phyloP scores from a whole-genome alignment of 2,888 invertebrate genomes.

The Deilephila elpenor region DNA sequence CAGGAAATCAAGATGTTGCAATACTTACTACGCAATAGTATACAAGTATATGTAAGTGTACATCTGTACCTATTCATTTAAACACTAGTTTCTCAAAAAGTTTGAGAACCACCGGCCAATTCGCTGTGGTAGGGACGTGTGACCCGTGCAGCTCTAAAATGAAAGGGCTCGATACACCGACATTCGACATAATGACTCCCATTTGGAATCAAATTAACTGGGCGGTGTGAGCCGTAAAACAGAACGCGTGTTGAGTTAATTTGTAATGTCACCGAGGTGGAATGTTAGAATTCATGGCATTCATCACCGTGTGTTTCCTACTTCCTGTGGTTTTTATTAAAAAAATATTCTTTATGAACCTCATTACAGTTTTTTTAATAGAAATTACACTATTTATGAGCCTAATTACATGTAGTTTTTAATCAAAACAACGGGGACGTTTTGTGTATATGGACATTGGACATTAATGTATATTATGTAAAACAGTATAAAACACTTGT shows the following conservation, averaged over 20 bases:
- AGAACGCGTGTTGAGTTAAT: constrained; percentile 28
- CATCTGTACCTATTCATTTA: too few relatives aligned
- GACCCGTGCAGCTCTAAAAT: constrained; percentile 43
- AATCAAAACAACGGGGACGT: too few relatives aligned
- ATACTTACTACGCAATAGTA: too few relatives aligned
- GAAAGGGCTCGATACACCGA: constrained; percentile 44
- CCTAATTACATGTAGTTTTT: too few relatives aligned
- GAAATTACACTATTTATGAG: too few relatives aligned
- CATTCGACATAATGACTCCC: constrained; percentile 49
- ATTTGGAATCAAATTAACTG: constrained; percentile 53
- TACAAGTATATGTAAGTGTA: too few relatives aligned
- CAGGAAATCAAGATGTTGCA: too few relatives aligned
- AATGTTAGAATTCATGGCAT: background rate
- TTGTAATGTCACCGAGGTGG: constrained; percentile 1
- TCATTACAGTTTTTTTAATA: too few relatives aligned
- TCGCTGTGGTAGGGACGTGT: constrained; percentile 31
- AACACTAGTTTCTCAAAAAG: background rate
- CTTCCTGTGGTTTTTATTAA: background rate
- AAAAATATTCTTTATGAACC: too few relatives aligned
- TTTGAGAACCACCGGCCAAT: background rate
- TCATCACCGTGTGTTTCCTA: background rate
- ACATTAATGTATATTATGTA: too few relatives aligned
- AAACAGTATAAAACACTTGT: too few relatives aligned
- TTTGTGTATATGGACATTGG: too few relatives aligned
- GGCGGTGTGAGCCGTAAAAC: constrained; percentile 44